Evolutionary conservation across 2,113 vertebrate genomes (phyloP).

Genomic region (Athene cunicularia): DNA sequence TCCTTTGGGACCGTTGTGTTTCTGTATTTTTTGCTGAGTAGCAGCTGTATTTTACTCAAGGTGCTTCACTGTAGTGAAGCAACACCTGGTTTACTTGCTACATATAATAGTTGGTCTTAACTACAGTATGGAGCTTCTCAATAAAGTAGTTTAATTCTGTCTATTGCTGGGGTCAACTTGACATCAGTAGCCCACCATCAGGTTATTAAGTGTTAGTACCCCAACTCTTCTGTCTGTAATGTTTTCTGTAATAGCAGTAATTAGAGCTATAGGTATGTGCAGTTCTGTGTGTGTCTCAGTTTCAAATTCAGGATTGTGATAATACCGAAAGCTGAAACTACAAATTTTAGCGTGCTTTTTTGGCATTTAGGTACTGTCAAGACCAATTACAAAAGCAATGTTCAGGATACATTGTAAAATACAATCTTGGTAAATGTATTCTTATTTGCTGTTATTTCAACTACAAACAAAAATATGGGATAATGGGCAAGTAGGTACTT

Average conservation of each 20-base stretch:
- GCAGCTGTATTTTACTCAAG: background rate
- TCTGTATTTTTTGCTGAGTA: background rate
- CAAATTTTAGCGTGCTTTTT: background rate
- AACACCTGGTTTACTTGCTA: background rate
- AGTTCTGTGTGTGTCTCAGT: too few species aligned
- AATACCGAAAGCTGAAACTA: background rate
- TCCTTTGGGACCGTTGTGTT: background rate
- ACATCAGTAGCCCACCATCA: background rate
- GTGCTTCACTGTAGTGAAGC: background rate
- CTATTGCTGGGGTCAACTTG: background rate
- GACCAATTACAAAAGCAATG: background rate
- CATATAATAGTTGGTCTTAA: background rate
- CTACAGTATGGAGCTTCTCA: background rate
- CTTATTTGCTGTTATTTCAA: background rate
- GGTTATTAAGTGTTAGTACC: background rate
- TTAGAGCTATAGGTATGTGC: background rate
- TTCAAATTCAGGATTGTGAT: background rate
- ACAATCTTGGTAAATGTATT: background rate
- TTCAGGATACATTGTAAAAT: background rate
- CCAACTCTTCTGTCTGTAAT: background rate
- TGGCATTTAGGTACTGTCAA: background rate
- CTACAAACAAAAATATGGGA: background rate
- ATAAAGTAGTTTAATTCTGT: background rate
- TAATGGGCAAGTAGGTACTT: background rate
- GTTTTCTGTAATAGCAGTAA: background rate